Percentiles rank a stretch among this genome's conserved stretches.
Conservation (phyloP, 2,113 vertebrate species). For the Saguinus imperator region DNA sequence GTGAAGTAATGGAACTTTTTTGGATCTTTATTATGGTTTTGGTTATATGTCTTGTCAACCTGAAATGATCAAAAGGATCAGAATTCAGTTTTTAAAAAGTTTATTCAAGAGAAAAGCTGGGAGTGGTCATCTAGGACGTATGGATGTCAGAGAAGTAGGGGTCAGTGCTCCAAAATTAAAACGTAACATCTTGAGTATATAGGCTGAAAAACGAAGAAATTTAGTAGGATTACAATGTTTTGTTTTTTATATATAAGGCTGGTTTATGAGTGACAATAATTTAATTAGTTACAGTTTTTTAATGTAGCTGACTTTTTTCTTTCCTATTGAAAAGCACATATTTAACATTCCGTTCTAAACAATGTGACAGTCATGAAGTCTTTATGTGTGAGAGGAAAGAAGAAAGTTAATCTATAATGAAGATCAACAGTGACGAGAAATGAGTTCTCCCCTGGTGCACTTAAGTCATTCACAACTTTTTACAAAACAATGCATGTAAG, state of each 20-base stretch:
- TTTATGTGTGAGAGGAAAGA: not conserved
- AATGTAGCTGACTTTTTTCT: not conserved
- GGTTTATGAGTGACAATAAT: not conserved
- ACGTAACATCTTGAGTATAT: not conserved
- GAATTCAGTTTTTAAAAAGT: not conserved
- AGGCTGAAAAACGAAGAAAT: not conserved
- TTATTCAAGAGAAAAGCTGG: too few species aligned
- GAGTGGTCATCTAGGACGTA: too few species aligned
- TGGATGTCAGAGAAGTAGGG: too few species aligned
- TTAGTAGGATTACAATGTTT: not conserved
- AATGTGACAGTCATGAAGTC: not conserved
- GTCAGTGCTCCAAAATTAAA: too few species aligned
- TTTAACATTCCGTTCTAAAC: not conserved
- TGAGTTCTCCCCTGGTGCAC: not conserved
- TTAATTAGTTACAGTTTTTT: not conserved
- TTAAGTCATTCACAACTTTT: not conserved
- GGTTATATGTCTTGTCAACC: not conserved
- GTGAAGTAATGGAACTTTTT: not conserved
- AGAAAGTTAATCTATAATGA: not conserved
- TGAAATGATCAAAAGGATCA: not conserved
- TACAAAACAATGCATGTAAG: not conserved
- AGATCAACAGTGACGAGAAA: not conserved
- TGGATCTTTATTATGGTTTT: not conserved
- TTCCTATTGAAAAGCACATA: not conserved
- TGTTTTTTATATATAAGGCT: not conserved